Conservation (phyloP, 2,888 invertebrate genomes). For the Deroplatys truncata region DNA sequence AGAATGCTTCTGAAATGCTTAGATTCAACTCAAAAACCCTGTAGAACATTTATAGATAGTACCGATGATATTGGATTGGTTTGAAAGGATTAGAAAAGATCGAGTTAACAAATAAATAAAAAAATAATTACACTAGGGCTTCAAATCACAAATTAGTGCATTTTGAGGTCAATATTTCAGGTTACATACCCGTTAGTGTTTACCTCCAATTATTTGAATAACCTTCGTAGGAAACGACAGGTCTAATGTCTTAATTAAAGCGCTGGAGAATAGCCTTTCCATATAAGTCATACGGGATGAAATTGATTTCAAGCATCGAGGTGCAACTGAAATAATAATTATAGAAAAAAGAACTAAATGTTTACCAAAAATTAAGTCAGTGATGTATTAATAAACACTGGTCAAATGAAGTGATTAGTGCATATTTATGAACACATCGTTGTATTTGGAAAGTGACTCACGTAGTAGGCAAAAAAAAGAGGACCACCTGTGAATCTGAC, state of each 20-base stretch:
- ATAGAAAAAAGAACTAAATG: background rate
- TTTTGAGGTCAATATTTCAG: too few relatives aligned
- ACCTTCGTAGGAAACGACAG: too few relatives aligned
- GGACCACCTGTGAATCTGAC: background rate
- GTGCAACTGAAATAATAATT: background rate
- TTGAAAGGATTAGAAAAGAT: too few relatives aligned
- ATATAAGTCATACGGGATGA: background rate
- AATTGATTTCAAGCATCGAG: background rate
- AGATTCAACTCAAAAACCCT: too few relatives aligned
- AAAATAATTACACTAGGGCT: too few relatives aligned
- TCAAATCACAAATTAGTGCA: too few relatives aligned
- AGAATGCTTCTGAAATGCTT: too few relatives aligned
- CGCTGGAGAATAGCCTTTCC: background rate
- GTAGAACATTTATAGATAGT: too few relatives aligned
- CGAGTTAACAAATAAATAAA: too few relatives aligned
- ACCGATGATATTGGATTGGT: too few relatives aligned
- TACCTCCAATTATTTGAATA: too few relatives aligned
- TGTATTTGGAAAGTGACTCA: background rate
- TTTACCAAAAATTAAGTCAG: background rate
- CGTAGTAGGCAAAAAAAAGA: background rate
- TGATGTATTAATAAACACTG: background rate
- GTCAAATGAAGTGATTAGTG: background rate
- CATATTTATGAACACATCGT: background rate
- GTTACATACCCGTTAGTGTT: too few relatives aligned
- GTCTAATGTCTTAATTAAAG: background rate